Evolutionary conservation across 2,888 invertebrate genomes (phyloP).

Genomic region (Polydrusus tereticollis): DNA sequence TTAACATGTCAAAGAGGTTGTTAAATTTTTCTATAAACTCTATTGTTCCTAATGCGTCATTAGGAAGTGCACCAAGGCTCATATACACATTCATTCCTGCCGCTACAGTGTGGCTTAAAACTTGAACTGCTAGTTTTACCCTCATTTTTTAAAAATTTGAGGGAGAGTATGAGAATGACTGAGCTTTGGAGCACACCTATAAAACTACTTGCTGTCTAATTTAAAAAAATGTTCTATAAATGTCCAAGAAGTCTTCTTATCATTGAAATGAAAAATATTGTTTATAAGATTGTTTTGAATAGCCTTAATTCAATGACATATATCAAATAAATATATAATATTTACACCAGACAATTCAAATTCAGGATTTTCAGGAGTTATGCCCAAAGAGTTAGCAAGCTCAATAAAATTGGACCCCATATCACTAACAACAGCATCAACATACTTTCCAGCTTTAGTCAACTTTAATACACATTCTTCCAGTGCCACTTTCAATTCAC

Average conservation of each 20-base stretch:
- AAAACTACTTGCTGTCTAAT: neutral
- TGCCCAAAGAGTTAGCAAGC: neutral
- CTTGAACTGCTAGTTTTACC: too few species aligned
- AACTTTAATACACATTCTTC: neutral
- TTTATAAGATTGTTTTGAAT: neutral
- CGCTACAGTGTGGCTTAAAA: too few species aligned
- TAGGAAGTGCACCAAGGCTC: neutral
- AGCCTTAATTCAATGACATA: neutral
- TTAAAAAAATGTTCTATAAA: neutral
- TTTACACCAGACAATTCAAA: neutral
- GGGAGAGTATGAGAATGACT: neutral
- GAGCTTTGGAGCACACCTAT: neutral
- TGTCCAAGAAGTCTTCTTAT: neutral
- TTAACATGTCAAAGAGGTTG: neutral
- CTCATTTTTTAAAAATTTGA: too few species aligned
- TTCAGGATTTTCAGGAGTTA: neutral
- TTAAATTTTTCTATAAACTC: neutral
- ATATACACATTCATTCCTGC: neutral
- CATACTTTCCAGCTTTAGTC: neutral
- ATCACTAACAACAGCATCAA: neutral
- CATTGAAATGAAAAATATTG: neutral
- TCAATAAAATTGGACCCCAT: neutral
- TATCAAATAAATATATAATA: neutral
- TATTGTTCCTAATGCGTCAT: neutral
- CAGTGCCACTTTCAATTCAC: neutral